Base-by-base conservation (phyloP, 2,113 vertebrate genomes). In the Oncorhynchus tshawytscha region DNA sequence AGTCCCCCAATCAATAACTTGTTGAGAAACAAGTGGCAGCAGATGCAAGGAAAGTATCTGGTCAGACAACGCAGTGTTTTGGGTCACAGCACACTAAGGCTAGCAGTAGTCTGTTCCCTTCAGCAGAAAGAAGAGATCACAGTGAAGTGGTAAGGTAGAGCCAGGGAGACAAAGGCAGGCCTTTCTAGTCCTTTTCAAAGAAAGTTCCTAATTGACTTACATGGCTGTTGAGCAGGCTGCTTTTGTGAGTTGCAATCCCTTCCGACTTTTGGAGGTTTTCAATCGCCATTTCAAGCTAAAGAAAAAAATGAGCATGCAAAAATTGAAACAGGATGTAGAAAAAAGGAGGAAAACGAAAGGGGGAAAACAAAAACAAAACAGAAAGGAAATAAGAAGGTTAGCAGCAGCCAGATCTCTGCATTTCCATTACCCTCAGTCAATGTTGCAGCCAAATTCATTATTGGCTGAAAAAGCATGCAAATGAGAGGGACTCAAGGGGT, bases 241-340 rank as follows among this genome's bases (percentile, higher is more conserved):
- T 98, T 96, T 98, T 99, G 96, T 98, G 97, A 93, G 97, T 95
- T 84, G 97, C 95, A 92, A 98, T 96, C 93, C 97, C 98, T 95
- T 99, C 97, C 92, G 94, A 97, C 97, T 98, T 98, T 95, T 98
- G 98, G 90, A 99, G 97, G 92, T 98, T 98, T 95, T 99, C 97
- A 95, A 98, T 98, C 96, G 96, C 97, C 97, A 98, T 96, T 97
- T 99, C 96, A 97, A 99, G 96, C 97, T 99, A 96, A 90, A 95
- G 94, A 92, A 90, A 67, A 65, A 80, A 88, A 87, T 88, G 90
- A 83, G 93, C 91, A 94, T 93, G 93, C 90, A 84, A 87, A 84
- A 91, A 76, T 89, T 71, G 45, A 71, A 74, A 78, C 29, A 24
- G 20, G 67, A 39, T 70, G 64, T 59, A 87, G 75, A 88, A n/a